Conservation (phyloP, 2,888 invertebrate species). For the Stenurella melanura region DNA sequence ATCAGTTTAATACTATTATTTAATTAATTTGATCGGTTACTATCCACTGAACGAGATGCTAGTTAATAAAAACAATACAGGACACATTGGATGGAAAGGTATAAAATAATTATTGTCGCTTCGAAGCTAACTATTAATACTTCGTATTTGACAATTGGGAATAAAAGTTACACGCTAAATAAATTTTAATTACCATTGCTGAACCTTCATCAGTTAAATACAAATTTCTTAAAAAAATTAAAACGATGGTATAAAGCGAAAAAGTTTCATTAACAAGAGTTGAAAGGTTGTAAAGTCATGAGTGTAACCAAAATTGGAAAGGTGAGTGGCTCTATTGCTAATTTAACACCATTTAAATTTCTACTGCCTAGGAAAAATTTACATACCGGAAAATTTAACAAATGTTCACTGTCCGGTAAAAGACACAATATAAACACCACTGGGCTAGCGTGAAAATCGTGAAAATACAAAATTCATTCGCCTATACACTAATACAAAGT, state of each 20-base stretch:
- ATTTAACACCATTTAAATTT: slow-evolving; percentile 8
- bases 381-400: slow-evolving; percentile 61
- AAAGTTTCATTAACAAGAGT: background rate
- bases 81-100: background rate
- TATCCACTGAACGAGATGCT: background rate
- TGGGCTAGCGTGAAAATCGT: slow-evolving; percentile 55
- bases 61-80: background rate
- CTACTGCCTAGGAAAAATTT: slow-evolving; percentile 33
- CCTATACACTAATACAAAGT: slow-evolving; percentile 64
- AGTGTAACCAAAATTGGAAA: background rate
- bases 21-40: background rate
- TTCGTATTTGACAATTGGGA: background rate
- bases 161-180: background rate
- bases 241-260: background rate
- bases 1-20: too few species aligned
- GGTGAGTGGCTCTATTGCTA: background rate
- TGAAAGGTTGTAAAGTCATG: background rate
- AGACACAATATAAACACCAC: slow-evolving; percentile 57
- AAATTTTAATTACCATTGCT: background rate
- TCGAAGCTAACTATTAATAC: background rate
- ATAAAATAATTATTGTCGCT: background rate
- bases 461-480: slow-evolving; percentile 62
- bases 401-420: slow-evolving; percentile 55
- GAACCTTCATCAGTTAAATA: background rate
- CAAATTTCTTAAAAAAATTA: background rate